Conservation (phyloP, 2,888 invertebrate genomes). For the Eucera pruinosa region DNA sequence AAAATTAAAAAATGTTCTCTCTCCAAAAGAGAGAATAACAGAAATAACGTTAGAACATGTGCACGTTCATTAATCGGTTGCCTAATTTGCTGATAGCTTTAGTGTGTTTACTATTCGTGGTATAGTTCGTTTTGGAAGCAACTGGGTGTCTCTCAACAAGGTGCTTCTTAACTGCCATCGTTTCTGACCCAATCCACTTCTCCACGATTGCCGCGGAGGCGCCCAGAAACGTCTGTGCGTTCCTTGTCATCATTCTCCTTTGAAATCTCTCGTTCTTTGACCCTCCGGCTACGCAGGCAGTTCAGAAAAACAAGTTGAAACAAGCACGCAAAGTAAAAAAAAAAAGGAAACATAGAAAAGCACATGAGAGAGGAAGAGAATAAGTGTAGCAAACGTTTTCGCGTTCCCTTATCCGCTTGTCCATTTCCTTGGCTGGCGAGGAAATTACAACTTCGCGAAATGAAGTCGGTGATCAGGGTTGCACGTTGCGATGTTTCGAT, state of each 20-base stretch:
- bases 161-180: conserved; percentile 33
- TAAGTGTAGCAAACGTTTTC: not conserved
- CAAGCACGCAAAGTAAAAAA: conserved; percentile 9
- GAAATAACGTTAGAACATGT: conserved; percentile 1
- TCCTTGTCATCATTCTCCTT: conserved; percentile 34
- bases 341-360: not conserved
- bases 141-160: conserved; percentile 24
- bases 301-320: conserved; percentile 5
- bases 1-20: no score
- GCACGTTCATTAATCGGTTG: not conserved
- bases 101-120: not conserved
- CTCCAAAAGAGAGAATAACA: no score
- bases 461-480: not conserved
- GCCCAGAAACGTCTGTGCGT: conserved; percentile 9
- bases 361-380: not conserved
- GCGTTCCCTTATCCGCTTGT: not conserved
- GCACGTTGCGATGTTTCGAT: not conserved
- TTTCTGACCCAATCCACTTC: conserved; percentile 34
- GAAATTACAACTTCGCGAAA: not conserved
- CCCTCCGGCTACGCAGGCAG: not conserved
- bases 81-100: conserved; percentile 30
- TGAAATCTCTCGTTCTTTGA: conserved; percentile 25
- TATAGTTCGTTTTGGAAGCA: conserved; percentile 1
- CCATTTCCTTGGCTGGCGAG: not conserved
- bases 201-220: conserved; percentile 32